phyloP scores from a whole-genome alignment of 2,113 vertebrate genomes.

The Acanthisitta chloris region DNA sequence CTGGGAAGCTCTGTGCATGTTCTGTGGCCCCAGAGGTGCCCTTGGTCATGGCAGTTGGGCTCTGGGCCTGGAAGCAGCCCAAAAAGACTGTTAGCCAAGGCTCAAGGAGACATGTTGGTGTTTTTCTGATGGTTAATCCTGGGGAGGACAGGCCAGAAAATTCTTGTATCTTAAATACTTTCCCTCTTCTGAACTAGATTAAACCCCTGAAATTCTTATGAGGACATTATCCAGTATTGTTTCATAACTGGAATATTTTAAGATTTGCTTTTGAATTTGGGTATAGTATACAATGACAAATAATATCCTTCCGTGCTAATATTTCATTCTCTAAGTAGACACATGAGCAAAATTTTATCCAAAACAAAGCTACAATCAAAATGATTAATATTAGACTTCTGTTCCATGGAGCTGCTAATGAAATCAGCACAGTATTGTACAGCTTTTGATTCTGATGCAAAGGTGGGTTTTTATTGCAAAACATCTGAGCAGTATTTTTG shows the following conservation, averaged over 20 bases:
- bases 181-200: not conserved
- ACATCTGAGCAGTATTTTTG: not conserved
- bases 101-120: not conserved
- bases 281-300: not conserved
- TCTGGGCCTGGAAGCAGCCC: not conserved
- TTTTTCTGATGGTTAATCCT: not conserved
- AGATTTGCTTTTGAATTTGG: not conserved
- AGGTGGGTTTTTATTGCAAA: not conserved
- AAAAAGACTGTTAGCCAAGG: not conserved
- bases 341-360: not conserved
- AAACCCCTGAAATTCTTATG: not conserved
- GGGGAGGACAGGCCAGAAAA: accelerated
- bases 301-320: not conserved
- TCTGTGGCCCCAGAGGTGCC: not conserved
- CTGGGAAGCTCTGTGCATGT: not conserved
- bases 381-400: not conserved
- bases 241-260: not conserved
- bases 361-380: not conserved
- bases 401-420: not conserved
- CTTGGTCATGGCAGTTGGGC: not conserved
- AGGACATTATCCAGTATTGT: not conserved
- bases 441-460: not conserved
- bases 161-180: not conserved
- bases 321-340: not conserved
- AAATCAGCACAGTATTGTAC: not conserved